Base-by-base conservation (phyloP, 2,113 vertebrate genomes). In the Esox niger region DNA sequence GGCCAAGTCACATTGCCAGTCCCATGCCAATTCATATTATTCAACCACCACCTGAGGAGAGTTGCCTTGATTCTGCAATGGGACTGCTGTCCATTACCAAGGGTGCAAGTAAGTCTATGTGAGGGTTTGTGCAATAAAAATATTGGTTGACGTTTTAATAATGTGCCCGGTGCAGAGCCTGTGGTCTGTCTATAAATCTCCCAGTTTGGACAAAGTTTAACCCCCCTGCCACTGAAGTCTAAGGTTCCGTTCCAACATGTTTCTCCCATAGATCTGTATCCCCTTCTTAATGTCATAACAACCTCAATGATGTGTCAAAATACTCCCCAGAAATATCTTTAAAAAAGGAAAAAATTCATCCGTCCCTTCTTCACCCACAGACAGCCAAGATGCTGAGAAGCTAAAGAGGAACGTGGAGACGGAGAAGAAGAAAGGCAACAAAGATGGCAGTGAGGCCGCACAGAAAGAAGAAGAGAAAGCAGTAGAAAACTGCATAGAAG, bases 41-140 rank as follows among this genome's bases (percentile, higher is more conserved):
- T 27, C 73, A 75, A 64, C 52, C 59, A 26, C 55, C 62, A 35
- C 23, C 59, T 31, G 79, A 77, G 10, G 69, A 82, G 13, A 56
- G 13, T 64, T 8, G 43, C 29, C 27, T 13, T 23, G 77, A 77
- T 5, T 30, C 63, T 27, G 27, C 43, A 29, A 72, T 72, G 20
- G 79, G 32, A 57, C 25, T 25, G 30, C 26, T 61, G 17, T 23
- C 59, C 32, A 35, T 35, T 30, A 15, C 17, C 23, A 33, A 73
- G 43, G 32, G 2, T 3, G 31, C 21, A 15, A 78, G 87, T 88
- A 73, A 26, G 63, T 70, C 77, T 65, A n/a, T 69, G 26, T 11
- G 25, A 60, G 17, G 27, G 30, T 26, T 21, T 62, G 11, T 21
- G 21, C 21, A 52, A 52, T 52, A 52, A 52, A 21, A 52, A 52